Percentiles rank a stretch among this genome's conserved stretches.
These are phyloP conservation scores for Bimastos eiseni DNA, from an alignment of 2,888 invertebrate species.

Conservation along the genomic window DNA sequence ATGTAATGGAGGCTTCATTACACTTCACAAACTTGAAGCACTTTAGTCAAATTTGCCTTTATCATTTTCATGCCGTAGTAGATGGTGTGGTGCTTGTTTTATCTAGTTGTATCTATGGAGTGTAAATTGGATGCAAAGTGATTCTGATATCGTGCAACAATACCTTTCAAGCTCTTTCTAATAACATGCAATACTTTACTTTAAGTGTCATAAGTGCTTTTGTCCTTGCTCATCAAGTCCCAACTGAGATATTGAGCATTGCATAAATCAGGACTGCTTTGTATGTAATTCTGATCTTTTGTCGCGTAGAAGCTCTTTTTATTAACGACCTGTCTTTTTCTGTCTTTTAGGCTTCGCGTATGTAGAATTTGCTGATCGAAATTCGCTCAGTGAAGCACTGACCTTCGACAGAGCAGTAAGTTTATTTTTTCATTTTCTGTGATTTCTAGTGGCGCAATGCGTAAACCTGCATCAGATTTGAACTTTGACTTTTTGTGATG, in stretches of 20 bases:
- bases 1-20: too few species aligned
- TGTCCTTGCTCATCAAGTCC: not conserved
- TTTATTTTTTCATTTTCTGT: conserved; percentile 42
- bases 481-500: not conserved
- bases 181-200: too few species aligned
- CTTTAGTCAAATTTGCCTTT: too few species aligned
- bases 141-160: too few species aligned
- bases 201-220: not conserved
- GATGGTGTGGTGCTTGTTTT: too few species aligned
- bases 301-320: not conserved
- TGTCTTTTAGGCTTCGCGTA: conserved; percentile 75
- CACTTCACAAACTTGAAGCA: too few species aligned
- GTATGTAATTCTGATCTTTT: not conserved
- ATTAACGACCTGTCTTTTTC: not conserved
- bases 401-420: conserved; percentile 74
- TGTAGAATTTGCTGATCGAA: conserved; percentile 86
- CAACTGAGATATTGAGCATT: not conserved
- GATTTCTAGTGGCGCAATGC: not conserved
- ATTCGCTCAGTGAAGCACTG: conserved; percentile 80
- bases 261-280: not conserved
- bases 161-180: too few species aligned
- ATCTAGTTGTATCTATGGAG: too few species aligned
- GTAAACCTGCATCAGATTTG: not conserved
- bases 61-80: too few species aligned
- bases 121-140: too few species aligned